Base-by-base conservation (phyloP, 2,888 invertebrate species). In the Cheilosia soror region DNA sequence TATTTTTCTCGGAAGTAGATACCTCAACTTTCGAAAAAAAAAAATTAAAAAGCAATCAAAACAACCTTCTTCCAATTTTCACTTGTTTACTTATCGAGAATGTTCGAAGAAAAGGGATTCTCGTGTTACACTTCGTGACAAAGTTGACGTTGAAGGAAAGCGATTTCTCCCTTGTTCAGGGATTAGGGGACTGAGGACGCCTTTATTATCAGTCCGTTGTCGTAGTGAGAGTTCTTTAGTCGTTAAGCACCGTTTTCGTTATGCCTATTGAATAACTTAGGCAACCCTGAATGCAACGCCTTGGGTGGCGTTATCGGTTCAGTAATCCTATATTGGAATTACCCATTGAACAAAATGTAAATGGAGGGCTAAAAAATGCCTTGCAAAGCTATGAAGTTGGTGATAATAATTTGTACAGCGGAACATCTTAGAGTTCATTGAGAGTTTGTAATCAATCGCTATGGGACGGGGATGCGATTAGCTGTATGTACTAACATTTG, bases 21-120 rank as follows among this genome's bases (percentile, higher is more conserved):
- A 25, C 11, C 58, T 33, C 31, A 33, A 58, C 15, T 58, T 58
- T 25, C 0, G 11, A 7, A 25, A 3, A 3, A 6, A 6, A 3
- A 27, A 49, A 9, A 51, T 2, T 5, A 11, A 33, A 13, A 47
- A 47, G 49, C 37, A 51, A 71, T 71, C 5, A 51, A 71, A 40
- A 71, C 37, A 60, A 60, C 15, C 49, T 49, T 49, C n/a, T 37
- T 49, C 33, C 47, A 47, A 47, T 47, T 58, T 69, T 25, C 6
- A 47, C 25, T 37, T 47, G 33, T 51, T 47, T 13, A 20, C 55
- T 53, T 25, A 33, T 25, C n/a, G 27, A 4, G 5, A 58, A 47
- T 71, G 25, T 6, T 49, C 4, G 13, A n/a, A 7, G 25, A 27
- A 49, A 11, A 37, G 44, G 6, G 4, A 6, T 29, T 11, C 4